These are phyloP conservation scores for Willowsia nigromaculata DNA, from an alignment of 2,888 invertebrate species.

Conservation along the genomic window DNA sequence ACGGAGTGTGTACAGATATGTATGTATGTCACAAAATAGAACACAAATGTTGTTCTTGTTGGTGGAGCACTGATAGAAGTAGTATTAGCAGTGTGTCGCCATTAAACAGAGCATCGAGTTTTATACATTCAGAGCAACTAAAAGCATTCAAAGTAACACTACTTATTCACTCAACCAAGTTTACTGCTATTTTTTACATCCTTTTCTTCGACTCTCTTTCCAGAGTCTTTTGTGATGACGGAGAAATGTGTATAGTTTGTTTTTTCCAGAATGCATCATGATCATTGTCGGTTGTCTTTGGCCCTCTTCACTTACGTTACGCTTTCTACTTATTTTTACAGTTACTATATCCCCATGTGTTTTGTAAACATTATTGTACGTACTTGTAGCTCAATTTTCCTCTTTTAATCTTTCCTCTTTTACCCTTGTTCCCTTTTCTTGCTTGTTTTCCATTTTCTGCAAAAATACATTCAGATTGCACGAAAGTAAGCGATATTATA, in stretches of 20 bases:
- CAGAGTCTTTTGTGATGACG: background rate
- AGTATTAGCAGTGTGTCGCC: slow-evolving; percentile 19
- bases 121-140: slow-evolving; percentile 37
- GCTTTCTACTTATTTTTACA: background rate
- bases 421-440: background rate
- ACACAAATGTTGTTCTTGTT: background rate
- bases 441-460: background rate
- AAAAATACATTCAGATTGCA: background rate
- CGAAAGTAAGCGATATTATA: background rate
- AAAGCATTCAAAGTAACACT: slow-evolving; percentile 58
- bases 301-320: background rate
- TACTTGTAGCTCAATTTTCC: background rate
- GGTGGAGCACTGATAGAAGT: background rate
- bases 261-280: background rate
- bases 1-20: too few relatives aligned
- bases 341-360: background rate
- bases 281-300: background rate
- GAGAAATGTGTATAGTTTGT: background rate
- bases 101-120: slow-evolving; percentile 1
- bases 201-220: background rate
- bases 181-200: slow-evolving; percentile 55
- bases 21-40: background rate
- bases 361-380: background rate
- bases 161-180: slow-evolving; percentile 67
- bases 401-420: background rate